phyloP scores from a whole-genome alignment of 1,140 invertebrate genomes.

The Myzus persicae region DNA sequence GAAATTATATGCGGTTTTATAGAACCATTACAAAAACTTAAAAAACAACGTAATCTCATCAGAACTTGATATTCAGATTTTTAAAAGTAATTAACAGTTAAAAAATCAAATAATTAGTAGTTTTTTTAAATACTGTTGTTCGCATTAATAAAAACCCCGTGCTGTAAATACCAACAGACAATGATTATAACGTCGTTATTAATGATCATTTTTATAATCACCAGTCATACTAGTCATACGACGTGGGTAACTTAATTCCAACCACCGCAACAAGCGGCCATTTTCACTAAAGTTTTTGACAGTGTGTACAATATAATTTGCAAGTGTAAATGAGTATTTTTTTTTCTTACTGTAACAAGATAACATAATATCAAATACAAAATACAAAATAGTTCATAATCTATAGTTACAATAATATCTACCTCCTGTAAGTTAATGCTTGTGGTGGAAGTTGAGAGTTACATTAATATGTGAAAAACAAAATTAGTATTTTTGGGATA shows the following conservation, averaged over 20 bases:
- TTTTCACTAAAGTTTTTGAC: background rate
- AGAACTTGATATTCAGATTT: background rate
- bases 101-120: background rate
- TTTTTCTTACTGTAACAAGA: too few species aligned
- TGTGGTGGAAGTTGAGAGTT: too few species aligned
- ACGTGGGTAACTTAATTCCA: too few species aligned
- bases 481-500: too few species aligned
- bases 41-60: background rate
- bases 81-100: background rate
- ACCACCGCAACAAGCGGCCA: background rate
- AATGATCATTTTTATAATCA: background rate
- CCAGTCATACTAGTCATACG: too few species aligned
- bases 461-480: too few species aligned
- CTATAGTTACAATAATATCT: too few species aligned
- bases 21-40: background rate
- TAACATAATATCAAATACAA: too few species aligned
- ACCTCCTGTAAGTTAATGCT: too few species aligned
- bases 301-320: background rate
- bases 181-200: background rate
- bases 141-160: background rate
- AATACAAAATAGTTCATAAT: too few species aligned
- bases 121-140: background rate
- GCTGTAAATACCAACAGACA: background rate
- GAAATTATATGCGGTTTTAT: background rate
- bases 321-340: background rate